Percentiles rank a stretch among this genome's conserved stretches.
These are phyloP conservation scores for Pyxicephalus adspersus DNA, from an alignment of 2,113 vertebrate genomes.

Conservation along the genomic window DNA sequence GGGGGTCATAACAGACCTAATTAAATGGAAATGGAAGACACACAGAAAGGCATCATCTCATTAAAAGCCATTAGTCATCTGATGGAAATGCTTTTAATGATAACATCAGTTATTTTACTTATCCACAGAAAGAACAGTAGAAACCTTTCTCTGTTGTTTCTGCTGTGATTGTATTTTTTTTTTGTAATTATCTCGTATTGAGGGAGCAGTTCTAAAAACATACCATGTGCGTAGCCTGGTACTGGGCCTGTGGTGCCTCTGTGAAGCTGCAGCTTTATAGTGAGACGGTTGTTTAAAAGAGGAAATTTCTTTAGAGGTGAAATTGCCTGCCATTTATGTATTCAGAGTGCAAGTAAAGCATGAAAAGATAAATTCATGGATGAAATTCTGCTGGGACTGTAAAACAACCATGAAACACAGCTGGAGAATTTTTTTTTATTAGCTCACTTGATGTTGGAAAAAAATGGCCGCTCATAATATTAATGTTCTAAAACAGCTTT, in stretches of 20 bases:
- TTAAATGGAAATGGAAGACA: constrained; percentile 43
- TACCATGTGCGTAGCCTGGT: not conserved
- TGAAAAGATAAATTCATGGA: constrained; percentile 53
- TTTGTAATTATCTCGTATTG: constrained; percentile 13
- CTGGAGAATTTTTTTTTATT: constrained; percentile 11
- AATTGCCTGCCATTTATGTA: constrained; percentile 50
- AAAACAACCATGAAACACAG: constrained; percentile 46
- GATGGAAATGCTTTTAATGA: not conserved
- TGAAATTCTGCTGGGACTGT: constrained; percentile 29
- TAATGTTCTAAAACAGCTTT: too few species aligned
- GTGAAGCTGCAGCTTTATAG: constrained; percentile 17
- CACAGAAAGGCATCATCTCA: constrained; percentile 30
- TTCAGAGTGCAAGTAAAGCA: constrained; percentile 36
- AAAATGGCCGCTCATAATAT: not conserved
- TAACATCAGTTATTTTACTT: constrained; percentile 25
- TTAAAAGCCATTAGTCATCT: constrained; percentile 48
- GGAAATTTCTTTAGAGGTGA: constrained; percentile 27
- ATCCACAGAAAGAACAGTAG: constrained; percentile 25
- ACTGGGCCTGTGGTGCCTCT: not conserved
- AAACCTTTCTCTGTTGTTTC: not conserved
- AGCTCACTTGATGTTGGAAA: constrained; percentile 21
- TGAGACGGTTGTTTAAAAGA: constrained; percentile 18
- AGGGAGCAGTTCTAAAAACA: constrained; percentile 11
- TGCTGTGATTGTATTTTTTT: constrained; percentile 1
- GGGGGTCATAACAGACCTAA: constrained; percentile 44